Percentiles rank a stretch among this genome's conserved stretches.
These are phyloP conservation scores for Ennomos erosarius DNA, from an alignment of 2,888 invertebrate genomes.

Conservation along the genomic window DNA sequence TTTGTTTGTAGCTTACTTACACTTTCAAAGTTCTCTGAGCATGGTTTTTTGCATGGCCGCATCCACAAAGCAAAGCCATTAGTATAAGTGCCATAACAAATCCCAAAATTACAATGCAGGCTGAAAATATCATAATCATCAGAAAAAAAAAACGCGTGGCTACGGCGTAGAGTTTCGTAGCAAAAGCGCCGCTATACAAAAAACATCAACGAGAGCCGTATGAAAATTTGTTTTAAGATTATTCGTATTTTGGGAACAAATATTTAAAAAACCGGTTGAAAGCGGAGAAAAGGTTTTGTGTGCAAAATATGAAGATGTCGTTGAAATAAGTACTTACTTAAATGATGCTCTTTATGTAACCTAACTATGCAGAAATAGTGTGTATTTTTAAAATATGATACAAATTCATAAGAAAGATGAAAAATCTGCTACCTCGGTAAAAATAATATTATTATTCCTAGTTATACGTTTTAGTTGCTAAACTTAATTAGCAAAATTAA, in stretches of 20 bases:
- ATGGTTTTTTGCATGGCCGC: slow-evolving; percentile 69
- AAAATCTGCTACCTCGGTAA: too few species aligned
- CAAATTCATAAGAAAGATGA: too few species aligned
- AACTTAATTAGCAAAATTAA: too few species aligned
- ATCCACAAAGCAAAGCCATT: slow-evolving; percentile 80
- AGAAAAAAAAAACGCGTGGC: slow-evolving; percentile 23
- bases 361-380: too few species aligned
- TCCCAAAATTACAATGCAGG: slow-evolving; percentile 67
- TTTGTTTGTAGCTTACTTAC: slow-evolving; percentile 57
- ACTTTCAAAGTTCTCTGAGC: slow-evolving; percentile 73
- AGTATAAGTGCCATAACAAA: slow-evolving; percentile 77
- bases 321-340: too few species aligned
- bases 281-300: too few species aligned
- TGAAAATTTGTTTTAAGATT: slow-evolving; percentile 3
- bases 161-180: slow-evolving; percentile 33
- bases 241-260: slow-evolving; percentile 3
- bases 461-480: too few species aligned
- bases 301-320: too few species aligned
- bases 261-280: not conserved
- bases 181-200: slow-evolving; percentile 26
- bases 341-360: too few species aligned
- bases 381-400: too few species aligned
- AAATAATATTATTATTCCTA: too few species aligned
- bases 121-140: slow-evolving; percentile 54
- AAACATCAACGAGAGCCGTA: slow-evolving; percentile 32